Evolutionary conservation across 92 coral and sea anemone genomes (phyloP), one percentile per base, ranked within the genome.

Genomic region (Blastomussa wellsi): DNA sequence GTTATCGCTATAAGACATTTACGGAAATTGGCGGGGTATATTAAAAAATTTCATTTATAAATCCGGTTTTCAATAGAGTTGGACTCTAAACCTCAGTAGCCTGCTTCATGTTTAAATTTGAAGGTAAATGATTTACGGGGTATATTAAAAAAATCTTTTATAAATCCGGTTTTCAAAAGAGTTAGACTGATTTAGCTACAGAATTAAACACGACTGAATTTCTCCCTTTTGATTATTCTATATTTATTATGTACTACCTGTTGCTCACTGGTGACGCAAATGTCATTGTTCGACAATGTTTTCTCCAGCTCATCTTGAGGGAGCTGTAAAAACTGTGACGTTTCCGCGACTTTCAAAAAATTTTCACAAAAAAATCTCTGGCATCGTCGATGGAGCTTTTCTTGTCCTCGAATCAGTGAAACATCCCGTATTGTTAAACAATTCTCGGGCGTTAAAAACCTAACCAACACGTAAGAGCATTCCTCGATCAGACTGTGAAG

Each of bases 381-480:
- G 38, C 95, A 83, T 64, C 90, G 87, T 26, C 89, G 92, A 51
- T 90, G 83, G 9, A 96, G 88, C 59, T 82, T 85, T 62, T 80
- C 88, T 37, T 85, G 95, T 49, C 91, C 92, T 55, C 79, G 82
- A 29, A 74, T 78, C 36, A 87, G 70, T 53, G 96, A 95, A 14
- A 92, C 71, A 14, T 88, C 95, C 47, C 89, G 87, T 4, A 90
- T 41, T 53, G 76, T 68, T 8, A 91, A 68, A 68, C 96, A 94
- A 82, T 94, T 96, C 60, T 89, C 93, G 0, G 92, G 78, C 37
- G 93, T 90, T 66, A 94, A 44, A 75, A 91, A 96, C 42, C 88
- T 94, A 53, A 86, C 85, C 82, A 96, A 86, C 32, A 91, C 89
- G 48, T 74, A 83, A 38, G 92, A 89, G 72, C 98, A 94, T 70